Conservation (phyloP, 1,140 invertebrate genomes). For the Drosophila oshimai region DNA sequence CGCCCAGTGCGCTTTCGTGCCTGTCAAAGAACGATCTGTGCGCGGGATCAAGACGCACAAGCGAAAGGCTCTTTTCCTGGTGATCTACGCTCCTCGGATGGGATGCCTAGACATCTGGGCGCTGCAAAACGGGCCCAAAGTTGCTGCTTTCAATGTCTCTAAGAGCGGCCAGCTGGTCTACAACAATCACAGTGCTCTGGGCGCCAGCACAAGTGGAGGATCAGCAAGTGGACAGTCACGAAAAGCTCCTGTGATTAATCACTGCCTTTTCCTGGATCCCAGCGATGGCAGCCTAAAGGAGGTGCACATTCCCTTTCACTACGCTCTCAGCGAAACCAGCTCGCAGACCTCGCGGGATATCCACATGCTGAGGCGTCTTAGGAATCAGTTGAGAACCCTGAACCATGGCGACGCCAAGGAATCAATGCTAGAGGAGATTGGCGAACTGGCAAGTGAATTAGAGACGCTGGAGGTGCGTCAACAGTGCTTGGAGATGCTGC, state of each 20-base stretch:
- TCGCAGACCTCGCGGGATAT: constrained; percentile 93
- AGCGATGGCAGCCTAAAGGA: constrained; percentile 90
- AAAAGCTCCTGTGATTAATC: constrained; percentile 85
- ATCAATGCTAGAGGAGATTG: constrained; percentile 58
- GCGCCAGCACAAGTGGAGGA: constrained; percentile 21
- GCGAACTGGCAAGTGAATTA: constrained; percentile 86
- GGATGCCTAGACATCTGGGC: constrained; percentile 94
- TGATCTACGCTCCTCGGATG: constrained; percentile 93
- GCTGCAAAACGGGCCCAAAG: constrained; percentile 92
- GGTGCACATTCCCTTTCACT: constrained; percentile 94
- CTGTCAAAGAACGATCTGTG: constrained; percentile 76
- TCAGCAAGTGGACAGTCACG: constrained; percentile 77
- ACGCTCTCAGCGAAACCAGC: constrained; percentile 92
- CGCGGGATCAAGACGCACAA: constrained; percentile 76
- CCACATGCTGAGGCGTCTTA: constrained; percentile 92
- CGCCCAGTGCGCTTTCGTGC: constrained; percentile 95
- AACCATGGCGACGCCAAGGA: constrained; percentile 57
- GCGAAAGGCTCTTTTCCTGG: constrained; percentile 88
- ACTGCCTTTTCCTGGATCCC: constrained; percentile 92
- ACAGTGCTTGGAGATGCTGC: constrained; percentile 88
- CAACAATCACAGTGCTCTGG: constrained; percentile 89
- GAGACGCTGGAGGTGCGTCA: constrained; percentile 89
- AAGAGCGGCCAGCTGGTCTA: constrained; percentile 92
- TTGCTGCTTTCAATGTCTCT: constrained; percentile 94
- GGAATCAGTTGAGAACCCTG: constrained; percentile 86